phyloP scores from a whole-genome alignment of 2,888 invertebrate genomes.

The Eulithis testata region DNA sequence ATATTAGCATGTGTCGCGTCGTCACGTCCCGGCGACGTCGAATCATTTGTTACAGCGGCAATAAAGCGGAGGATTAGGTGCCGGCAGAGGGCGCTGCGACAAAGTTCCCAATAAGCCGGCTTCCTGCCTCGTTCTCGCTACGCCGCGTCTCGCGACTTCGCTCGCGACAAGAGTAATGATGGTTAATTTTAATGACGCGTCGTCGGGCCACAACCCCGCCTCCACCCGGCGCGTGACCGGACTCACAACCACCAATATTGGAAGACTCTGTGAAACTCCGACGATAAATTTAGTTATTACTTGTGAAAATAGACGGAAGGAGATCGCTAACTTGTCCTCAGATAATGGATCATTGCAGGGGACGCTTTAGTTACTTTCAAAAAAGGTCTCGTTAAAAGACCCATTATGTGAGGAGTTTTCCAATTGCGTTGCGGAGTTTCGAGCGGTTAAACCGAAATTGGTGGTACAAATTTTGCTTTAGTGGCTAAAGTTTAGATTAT shows the following conservation, averaged over 20 bases:
- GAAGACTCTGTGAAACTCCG: conserved; percentile 78
- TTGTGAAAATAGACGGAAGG: conserved; percentile 84
- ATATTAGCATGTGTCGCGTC: conserved; percentile 43
- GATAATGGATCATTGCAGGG: conserved; percentile 83
- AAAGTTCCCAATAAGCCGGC: conserved; percentile 79
- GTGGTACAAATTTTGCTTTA: conserved; percentile 61
- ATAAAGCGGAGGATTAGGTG: conserved; percentile 77
- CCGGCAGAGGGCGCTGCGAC: conserved; percentile 64
- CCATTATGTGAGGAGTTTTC: conserved; percentile 79
- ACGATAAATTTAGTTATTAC: conserved; percentile 85
- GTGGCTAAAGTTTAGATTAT: conserved; percentile 64
- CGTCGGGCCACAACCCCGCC: conserved; percentile 57
- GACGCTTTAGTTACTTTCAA: conserved; percentile 78
- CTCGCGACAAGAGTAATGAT: conserved; percentile 82
- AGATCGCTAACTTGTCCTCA: conserved; percentile 84
- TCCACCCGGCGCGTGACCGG: conserved; percentile 69
- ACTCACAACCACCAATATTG: conserved; percentile 74
- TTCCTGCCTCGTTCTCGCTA: conserved; percentile 71
- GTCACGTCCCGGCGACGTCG: conserved; percentile 51
- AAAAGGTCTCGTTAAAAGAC: conserved; percentile 79
- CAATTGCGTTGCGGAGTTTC: conserved; percentile 69
- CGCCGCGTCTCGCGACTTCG: conserved; percentile 48
- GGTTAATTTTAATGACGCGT: conserved; percentile 84
- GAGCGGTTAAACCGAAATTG: conserved; percentile 65
- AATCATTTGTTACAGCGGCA: conserved; percentile 76